Base-by-base conservation (phyloP, 2,888 invertebrate species). In the Hypena proboscidalis region DNA sequence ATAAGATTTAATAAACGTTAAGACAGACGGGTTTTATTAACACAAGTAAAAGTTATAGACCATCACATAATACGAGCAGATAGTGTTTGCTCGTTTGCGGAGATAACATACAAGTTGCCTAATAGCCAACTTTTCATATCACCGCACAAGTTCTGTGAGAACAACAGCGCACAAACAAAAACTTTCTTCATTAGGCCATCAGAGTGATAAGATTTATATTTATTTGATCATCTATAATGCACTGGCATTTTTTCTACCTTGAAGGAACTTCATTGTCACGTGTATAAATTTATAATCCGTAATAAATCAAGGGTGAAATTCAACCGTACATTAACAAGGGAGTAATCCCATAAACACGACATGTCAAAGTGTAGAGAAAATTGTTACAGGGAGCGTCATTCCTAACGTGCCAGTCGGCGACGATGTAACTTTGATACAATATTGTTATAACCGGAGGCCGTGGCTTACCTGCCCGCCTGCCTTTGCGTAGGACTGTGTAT, bases 361-460 rank as follows among this genome's bases (percentile, higher is more conserved):
- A 55, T 63, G 59, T 70, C 67, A 67, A 62, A 63, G 55, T 47
- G 50, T 58, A 55, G 58, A 64, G 67, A 66, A 70, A 73, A 68
- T 70, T 68, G 60, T 65, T 60, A 58, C 45, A 43, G 40, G 47
- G 49, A 43, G 49, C 55, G 35, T 49, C 62, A 55, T 65, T 37
- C 69, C 63, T 32, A 46, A 55, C 33, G 30, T 36, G 48, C 47
- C 59, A 61, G 43, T 36, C 32, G 22, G 32, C 27, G 39, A 42
- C 48, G 41, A 45, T 58, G 59, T 64, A 63, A 69, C 67, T 70
- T 70, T 69, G 53, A 62, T 63, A 66, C 66, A 71, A 63, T 69
- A 67, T 72, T 63, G 59, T 70, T 60, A 59, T 63, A 46, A 51
- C 48, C 19, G 26, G 26, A 47, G 49, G 30, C 41, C 48, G 44